These are phyloP conservation scores for Cyclura pinguis DNA, from an alignment of 2,797 vertebrate species.

Conservation along the genomic window DNA sequence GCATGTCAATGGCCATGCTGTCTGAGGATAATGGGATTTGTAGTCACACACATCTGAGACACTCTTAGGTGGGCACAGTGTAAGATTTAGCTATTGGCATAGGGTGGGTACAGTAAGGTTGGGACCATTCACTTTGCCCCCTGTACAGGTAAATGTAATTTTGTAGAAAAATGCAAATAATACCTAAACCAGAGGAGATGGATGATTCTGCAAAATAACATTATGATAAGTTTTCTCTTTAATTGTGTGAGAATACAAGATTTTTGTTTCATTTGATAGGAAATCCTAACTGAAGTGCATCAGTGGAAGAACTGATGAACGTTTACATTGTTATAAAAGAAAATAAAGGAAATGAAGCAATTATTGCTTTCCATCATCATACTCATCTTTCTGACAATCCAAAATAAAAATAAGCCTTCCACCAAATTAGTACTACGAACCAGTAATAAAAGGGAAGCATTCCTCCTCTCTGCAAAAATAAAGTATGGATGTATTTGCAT, in stretches of 20 bases:
- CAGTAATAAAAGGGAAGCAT: background rate
- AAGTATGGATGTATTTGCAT: background rate
- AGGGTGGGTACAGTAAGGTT: background rate
- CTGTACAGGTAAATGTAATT: background rate
- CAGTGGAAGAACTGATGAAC: constrained; percentile 6
- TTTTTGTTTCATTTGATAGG: background rate
- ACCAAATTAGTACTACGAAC: background rate
- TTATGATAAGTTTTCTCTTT: background rate
- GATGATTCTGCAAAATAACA: background rate
- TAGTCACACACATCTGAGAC: background rate
- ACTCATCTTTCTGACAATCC: constrained; percentile 9
- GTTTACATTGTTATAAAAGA: background rate
- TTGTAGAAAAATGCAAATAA: background rate
- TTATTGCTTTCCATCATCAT: background rate
- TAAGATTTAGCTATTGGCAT: background rate
- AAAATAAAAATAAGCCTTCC: constrained; percentile 1
- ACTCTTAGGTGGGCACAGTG: no score
- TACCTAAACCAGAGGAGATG: background rate
- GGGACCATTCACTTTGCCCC: background rate
- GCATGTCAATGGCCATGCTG: background rate
- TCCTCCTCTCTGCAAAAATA: background rate
- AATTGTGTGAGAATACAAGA: background rate
- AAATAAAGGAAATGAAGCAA: constrained; percentile 12
- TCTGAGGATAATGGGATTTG: background rate
- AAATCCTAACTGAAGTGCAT: background rate